Percentiles rank a stretch among this genome's conserved stretches.
Evolutionary conservation across 2,113 vertebrate species (phyloP).

Genomic region (Machaerirhynchus nigripectus): DNA sequence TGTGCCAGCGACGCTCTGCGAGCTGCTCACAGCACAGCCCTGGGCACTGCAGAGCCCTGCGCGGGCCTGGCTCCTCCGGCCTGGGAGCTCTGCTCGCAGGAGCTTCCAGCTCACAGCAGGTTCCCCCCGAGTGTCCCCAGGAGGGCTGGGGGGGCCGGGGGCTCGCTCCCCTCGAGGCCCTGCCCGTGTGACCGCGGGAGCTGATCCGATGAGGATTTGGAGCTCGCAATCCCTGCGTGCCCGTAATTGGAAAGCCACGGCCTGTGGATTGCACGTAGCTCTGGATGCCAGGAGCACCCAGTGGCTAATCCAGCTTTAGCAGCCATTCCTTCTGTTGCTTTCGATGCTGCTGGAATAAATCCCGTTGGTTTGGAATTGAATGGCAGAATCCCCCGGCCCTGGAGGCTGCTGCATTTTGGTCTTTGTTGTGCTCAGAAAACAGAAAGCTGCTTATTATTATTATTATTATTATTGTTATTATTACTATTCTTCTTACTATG

Average conservation of each 20-base stretch:
- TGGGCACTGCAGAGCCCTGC: background rate
- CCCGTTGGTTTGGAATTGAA: background rate
- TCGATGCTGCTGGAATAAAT: background rate
- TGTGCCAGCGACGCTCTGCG: rapidly evolving
- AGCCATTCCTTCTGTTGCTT: background rate
- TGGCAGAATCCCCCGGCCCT: rapidly evolving
- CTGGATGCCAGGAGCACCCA: background rate
- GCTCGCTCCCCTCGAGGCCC: background rate
- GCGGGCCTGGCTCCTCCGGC: rapidly evolving
- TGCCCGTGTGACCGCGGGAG: background rate
- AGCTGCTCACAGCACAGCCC: rapidly evolving
- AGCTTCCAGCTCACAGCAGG: rapidly evolving
- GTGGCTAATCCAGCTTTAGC: background rate
- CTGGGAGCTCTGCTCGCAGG: background rate
- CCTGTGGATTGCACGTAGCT: background rate
- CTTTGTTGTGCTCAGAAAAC: conserved; percentile 65
- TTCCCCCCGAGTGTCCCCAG: background rate
- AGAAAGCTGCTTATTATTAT: conserved; percentile 18
- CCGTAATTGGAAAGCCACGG: background rate
- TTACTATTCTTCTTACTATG: background rate
- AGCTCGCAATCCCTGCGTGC: background rate
- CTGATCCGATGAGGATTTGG: background rate
- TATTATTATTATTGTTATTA: background rate
- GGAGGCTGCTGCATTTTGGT: rapidly evolving
- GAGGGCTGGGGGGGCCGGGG: background rate